Evolutionary conservation across 2,888 invertebrate genomes (phyloP).

Genomic region (Andricus quercusramuli): DNA sequence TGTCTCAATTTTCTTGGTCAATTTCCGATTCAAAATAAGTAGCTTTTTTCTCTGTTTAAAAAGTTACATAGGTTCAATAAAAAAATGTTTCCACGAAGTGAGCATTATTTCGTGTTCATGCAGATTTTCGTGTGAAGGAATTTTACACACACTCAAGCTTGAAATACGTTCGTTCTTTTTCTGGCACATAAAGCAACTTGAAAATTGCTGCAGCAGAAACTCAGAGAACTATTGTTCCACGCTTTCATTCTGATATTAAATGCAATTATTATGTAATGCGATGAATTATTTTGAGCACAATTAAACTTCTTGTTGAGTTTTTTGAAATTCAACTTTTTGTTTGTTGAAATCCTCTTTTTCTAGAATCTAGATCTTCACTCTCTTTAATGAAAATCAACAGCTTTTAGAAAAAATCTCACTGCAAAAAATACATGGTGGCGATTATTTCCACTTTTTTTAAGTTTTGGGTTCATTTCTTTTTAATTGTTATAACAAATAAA

Average conservation of each 20-base stretch:
- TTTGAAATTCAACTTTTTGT: not conserved
- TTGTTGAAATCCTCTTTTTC: too few relatives aligned
- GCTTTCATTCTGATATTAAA: not conserved
- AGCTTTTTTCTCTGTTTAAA: not conserved
- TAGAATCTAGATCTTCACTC: too few relatives aligned
- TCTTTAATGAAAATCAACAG: too few relatives aligned
- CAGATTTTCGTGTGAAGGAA: not conserved
- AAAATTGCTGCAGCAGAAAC: not conserved
- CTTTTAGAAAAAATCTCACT: too few relatives aligned
- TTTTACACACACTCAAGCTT: not conserved
- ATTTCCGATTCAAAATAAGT: too few relatives aligned
- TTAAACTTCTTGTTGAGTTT: not conserved
- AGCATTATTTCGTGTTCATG: constrained; percentile 11
- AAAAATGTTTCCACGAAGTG: constrained; percentile 11
- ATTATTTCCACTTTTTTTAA: too few relatives aligned
- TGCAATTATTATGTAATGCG: not conserved
- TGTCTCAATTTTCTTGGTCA: too few relatives aligned
- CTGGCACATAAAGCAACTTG: not conserved
- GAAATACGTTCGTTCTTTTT: not conserved
- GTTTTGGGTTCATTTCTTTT: too few relatives aligned
- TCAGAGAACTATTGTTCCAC: not conserved
- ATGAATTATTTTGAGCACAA: not conserved
- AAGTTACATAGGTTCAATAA: constrained; percentile 16
- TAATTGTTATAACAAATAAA: too few relatives aligned
- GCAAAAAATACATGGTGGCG: too few relatives aligned